These are phyloP conservation scores for Zaprionus camerounensis DNA, from an alignment of 1,140 invertebrate species.

Conservation along the genomic window DNA sequence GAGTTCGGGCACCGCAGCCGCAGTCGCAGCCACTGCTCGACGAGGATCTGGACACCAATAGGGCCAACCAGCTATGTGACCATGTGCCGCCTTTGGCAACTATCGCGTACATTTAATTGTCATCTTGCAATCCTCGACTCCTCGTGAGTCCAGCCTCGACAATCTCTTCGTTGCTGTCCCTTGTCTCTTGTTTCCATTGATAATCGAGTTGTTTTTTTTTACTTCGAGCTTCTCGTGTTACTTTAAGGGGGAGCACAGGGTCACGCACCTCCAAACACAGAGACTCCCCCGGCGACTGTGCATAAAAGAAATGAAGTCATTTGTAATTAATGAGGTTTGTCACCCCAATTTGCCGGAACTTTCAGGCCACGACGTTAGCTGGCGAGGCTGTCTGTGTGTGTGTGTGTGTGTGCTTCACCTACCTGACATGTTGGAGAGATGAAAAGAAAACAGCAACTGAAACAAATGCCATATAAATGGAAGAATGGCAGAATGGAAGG, in stretches of 20 bases:
- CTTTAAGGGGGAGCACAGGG: not conserved
- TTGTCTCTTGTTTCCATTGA: not conserved
- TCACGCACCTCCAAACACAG: constrained; percentile 45
- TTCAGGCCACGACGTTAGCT: constrained; percentile 17
- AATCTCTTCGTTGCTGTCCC: too few species aligned
- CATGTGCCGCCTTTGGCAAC: not conserved
- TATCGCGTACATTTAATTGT: constrained; percentile 2
- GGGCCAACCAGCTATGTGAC: not conserved
- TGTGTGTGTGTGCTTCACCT: constrained; percentile 45
- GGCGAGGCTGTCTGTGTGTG: not conserved
- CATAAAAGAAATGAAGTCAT: constrained; percentile 81
- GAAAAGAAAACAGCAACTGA: constrained; percentile 15
- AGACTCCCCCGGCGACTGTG: constrained; percentile 48
- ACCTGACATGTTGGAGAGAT: constrained; percentile 63
- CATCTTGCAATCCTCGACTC: not conserved
- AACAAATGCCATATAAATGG: constrained; percentile 30
- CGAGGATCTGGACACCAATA: not conserved
- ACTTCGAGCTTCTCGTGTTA: not conserved
- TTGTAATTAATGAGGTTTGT: constrained; percentile 83
- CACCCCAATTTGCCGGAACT: constrained; percentile 79
- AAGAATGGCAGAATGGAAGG: not conserved
- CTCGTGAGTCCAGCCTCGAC: too few species aligned
- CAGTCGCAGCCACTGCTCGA: not conserved
- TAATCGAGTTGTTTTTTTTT: not conserved
- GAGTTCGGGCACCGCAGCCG: constrained; percentile 29